Percentiles rank a stretch among this genome's conserved stretches.
phyloP scores from a whole-genome alignment of 53 echinoderm and acorn worm species.

The Paelopatides confundens region DNA sequence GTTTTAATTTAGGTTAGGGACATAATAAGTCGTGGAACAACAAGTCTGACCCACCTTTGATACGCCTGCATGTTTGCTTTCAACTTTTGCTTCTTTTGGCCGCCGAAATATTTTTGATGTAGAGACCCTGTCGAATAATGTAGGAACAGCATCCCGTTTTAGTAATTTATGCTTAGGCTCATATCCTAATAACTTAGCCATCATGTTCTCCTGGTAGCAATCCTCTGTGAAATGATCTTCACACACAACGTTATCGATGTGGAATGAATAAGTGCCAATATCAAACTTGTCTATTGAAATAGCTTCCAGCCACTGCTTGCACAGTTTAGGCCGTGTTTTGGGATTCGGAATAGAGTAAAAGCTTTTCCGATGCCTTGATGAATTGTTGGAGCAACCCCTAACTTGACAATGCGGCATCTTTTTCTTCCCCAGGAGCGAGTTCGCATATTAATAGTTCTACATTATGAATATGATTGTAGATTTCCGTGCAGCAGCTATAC shows the following conservation, averaged over 20 bases:
- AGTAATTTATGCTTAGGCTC: slow-evolving; percentile 36
- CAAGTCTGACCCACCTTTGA: not conserved
- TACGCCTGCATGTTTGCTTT: not conserved
- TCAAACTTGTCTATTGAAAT: slow-evolving; percentile 18
- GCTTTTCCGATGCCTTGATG: not conserved
- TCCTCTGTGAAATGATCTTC: slow-evolving; percentile 28
- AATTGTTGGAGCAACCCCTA: slow-evolving; percentile 28
- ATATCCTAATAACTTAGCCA: slow-evolving; percentile 25
- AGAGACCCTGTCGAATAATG: not conserved
- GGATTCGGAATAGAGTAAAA: slow-evolving; percentile 37
- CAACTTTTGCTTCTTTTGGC: slow-evolving; percentile 1
- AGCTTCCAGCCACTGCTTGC: slow-evolving; percentile 24
- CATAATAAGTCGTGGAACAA: too few species aligned
- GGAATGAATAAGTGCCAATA: slow-evolving; percentile 10
- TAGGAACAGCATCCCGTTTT: slow-evolving; percentile 9
- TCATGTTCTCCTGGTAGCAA: slow-evolving; percentile 30
- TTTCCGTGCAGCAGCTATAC: too few species aligned
- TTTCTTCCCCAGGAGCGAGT: not conserved
- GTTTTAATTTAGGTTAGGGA: too few species aligned
- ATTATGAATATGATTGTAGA: not conserved
- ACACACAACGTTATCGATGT: slow-evolving; percentile 39
- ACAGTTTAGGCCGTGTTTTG: slow-evolving; percentile 4
- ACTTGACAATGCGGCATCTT: slow-evolving; percentile 45
- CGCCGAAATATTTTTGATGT: not conserved
- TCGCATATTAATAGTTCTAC: not conserved